Evolutionary conservation across 2,888 invertebrate genomes (phyloP), one percentile per base, ranked within the genome.

Genomic region (Rhodophaea formosa): DNA sequence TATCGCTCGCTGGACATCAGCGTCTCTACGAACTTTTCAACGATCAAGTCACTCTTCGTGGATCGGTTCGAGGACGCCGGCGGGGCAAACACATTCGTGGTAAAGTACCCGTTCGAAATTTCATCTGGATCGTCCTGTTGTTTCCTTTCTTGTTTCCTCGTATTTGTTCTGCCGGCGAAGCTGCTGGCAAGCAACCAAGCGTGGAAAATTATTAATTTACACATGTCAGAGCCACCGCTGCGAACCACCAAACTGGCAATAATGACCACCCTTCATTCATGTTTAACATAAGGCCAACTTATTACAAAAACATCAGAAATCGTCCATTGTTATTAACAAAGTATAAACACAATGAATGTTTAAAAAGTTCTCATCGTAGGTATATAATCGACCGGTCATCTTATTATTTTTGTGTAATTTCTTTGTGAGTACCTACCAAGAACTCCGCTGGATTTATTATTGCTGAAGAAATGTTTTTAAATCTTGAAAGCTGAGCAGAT

Each of bases 1-100:
- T 88, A 88, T 61, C 71, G 79, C 59, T 88, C 87, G 57, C 84
- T 86, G 0, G 82, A 68, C 72, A 88, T 77, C 12, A 90, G 68
- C 0, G 82, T 86, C 54, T 88, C 85, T 0, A 87, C 80, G 63
- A 89, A 88, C 53, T 84, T 86, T 59, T 88, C 88, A 0, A 86
- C 80, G 0, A 84, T 77, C 1, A 68, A 67, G 43, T 84, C 86
- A 1, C 75, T 74, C 51, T 72, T 73, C 7, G 65, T 53, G 0
- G 62, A 61, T 7, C 64, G 60, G 5, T 62, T 56, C 2, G 63
- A 65, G 0, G 73, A 68, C 0, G 79, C 72, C 0, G 79, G 69
- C 2, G 62, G 12, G 5, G 53, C 58, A 0, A 32, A 15, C 15
- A 47, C 61, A 56, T 57, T 67, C 12, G 35, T 62, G 23, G 54